Evolutionary conservation across 2,113 vertebrate species (phyloP).

Genomic region (Pluvianellus socialis): DNA sequence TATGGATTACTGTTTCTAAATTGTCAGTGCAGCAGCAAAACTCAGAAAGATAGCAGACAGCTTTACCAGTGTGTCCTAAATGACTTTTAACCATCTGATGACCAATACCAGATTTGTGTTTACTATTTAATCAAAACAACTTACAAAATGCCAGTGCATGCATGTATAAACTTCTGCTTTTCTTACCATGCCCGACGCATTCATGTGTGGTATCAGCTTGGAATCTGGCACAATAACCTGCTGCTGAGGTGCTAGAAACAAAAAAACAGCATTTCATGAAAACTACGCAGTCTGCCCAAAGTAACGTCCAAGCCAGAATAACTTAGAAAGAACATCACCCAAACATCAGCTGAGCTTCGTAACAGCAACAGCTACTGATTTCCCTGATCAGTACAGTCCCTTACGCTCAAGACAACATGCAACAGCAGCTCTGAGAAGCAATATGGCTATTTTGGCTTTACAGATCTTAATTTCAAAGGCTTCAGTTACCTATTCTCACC

Average conservation of each 20-base stretch:
- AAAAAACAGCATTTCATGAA: not conserved
- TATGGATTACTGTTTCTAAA: not conserved
- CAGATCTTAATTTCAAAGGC: not conserved
- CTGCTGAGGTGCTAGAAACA: slow-evolving; percentile 84
- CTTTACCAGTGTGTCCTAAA: not conserved
- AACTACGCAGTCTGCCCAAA: not conserved
- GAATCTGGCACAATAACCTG: slow-evolving; percentile 96
- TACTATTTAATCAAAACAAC: not conserved
- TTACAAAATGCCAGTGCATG: not conserved
- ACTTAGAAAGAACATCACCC: not conserved
- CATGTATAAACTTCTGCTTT: not conserved
- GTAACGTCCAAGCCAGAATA: not conserved
- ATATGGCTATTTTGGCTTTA: not conserved
- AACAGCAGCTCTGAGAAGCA: not conserved
- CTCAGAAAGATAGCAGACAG: not conserved
- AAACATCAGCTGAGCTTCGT: not conserved
- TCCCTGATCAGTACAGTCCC: too few species aligned
- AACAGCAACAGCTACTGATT: not conserved
- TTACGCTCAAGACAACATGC: not conserved
- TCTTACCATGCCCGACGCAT: slow-evolving; percentile 91
- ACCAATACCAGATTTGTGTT: not conserved
- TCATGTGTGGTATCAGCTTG: slow-evolving; percentile 95
- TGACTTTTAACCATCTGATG: not conserved
- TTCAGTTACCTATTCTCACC: not conserved
- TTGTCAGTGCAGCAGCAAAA: not conserved